Base-by-base conservation (phyloP, 2,113 vertebrate genomes). In the Anguilla rostrata region DNA sequence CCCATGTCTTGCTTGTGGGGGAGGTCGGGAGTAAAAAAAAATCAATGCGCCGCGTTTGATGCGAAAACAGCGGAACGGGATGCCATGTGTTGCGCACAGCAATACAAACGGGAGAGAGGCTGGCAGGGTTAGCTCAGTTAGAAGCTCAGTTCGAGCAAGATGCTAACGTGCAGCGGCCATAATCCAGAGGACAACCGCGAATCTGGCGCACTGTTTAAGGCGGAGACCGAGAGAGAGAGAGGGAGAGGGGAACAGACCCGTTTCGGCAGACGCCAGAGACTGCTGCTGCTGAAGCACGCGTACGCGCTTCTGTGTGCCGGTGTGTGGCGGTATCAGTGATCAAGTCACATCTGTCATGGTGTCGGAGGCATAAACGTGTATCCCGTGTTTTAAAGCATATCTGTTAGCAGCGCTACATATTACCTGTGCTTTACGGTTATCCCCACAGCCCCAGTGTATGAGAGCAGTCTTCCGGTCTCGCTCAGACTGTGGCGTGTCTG, bases 31-130 rank as follows among this genome's bases (percentile, higher is more conserved):
- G 90, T 71, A 71, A 34, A 90, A 71, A 71, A 90, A 93, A 94
- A 94, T 95, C 95, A 92, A 95, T 94, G 91, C 83, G 71, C 84
- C 90, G 91, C 92, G 93, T 94, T 94, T 93, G 94, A 92, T 92
- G 90, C 83, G 90, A 88, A 89, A 92, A 92, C 91, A 91, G 89
- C 78, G 83, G 87, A 93, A 92, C 90, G 91, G 91, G 91, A 94
- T 92, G 88, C 91, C 87, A 91, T 90, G 92, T 83, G 83, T 90
- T 87, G 84, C 88, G 89, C 87, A 83, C 87, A 86, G 90, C 91
- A 91, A 89, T 91, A 90, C 90, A 90, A 91, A 92, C 91, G 92
- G 90, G 89, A 71, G 85, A 87, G 91, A 85, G 89, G 87, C 91
- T 90, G 91, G 91, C 89, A 88, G 60, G 66, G 81, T 83, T 90